These are phyloP conservation scores for Danaus plexippus DNA, from an alignment of 1,140 invertebrate genomes.

Conservation along the genomic window DNA sequence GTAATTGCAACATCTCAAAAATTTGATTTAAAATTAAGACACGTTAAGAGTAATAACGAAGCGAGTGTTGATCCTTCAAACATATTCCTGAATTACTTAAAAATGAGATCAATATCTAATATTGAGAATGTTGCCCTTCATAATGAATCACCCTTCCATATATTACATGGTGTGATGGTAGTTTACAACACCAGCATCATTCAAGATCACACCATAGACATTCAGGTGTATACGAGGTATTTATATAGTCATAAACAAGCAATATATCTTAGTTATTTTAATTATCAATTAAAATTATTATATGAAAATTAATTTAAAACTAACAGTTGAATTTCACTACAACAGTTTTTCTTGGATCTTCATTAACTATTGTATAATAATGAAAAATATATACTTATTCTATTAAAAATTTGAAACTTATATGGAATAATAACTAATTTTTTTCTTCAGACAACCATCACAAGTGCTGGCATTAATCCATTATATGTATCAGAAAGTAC, in stretches of 20 bases:
- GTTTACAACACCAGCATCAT: constrained; percentile 15
- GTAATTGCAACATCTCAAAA: constrained; percentile 36
- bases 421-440: constrained; percentile 2
- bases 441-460: constrained; percentile 35
- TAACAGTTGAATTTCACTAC: neutral
- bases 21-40: constrained; percentile 30
- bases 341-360: too few relatives aligned
- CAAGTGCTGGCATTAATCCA: constrained; percentile 44
- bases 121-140: constrained; percentile 32
- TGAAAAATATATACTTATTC: too few relatives aligned
- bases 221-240: constrained; percentile 41
- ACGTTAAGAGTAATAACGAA: constrained; percentile 18
- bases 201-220: constrained; percentile 14
- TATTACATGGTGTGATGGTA: constrained; percentile 42
- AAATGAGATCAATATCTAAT: constrained; percentile 31
- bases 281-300: neutral
- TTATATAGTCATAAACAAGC: neutral
- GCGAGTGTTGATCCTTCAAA: constrained; percentile 17
- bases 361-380: neutral
- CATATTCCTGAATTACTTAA: constrained; percentile 33
- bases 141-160: constrained; percentile 37
- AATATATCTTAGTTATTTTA: neutral
- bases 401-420: too few relatives aligned
- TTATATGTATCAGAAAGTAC: constrained; percentile 41
- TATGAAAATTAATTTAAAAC: neutral